Base-by-base conservation (phyloP, 2,113 vertebrate species). In the Pelvicachromis taeniatus region DNA sequence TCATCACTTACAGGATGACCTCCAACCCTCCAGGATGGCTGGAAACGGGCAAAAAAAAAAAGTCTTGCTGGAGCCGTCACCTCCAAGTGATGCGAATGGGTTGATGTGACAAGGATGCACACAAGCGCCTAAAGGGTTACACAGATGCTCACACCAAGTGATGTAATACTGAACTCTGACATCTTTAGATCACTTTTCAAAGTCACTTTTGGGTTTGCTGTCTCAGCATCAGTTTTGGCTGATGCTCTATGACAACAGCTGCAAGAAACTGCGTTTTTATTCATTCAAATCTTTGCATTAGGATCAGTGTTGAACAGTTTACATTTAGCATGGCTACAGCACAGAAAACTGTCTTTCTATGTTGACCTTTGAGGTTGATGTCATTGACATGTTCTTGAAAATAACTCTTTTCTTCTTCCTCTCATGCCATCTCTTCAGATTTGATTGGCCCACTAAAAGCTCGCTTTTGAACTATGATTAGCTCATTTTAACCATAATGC, bases 1-100 rank as follows among this genome's bases (percentile, higher is more conserved):
- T 93, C 81, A 91, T 93, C 77, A 81, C 86, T 91, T 86, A 87
- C 78, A 91, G 56, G 45, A 80, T 88, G 86, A 92, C 91, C 92
- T 90, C 59, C 87, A 86, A 93, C 77, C 80, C 42, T 50, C 12
- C 73, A 56, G 65, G 78, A 48, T 35, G 38, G 55, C 33, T 58
- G 70, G 19, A 85, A 26, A 33, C 65, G 59, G 68, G 7, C 29
- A 58, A 40, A n/a, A 63, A 31, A 75, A 14, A 77, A 80, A 42
- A 26, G 26, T 75, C 56, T 8, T 19, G 4, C 45, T 31, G 10
- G 26, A 6, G 26, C 26, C 11, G 7, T 75, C 70, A n/a, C 63
- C 85, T 77, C 16, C 17, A 1, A 89, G 48, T 83, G 77, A 86
- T 80, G 31, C 21, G 35, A 81, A 35, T n/a, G 29, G 23, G 42